Evolutionary conservation across 1,140 invertebrate species (phyloP).

Genomic region (Drosophila pachea): DNA sequence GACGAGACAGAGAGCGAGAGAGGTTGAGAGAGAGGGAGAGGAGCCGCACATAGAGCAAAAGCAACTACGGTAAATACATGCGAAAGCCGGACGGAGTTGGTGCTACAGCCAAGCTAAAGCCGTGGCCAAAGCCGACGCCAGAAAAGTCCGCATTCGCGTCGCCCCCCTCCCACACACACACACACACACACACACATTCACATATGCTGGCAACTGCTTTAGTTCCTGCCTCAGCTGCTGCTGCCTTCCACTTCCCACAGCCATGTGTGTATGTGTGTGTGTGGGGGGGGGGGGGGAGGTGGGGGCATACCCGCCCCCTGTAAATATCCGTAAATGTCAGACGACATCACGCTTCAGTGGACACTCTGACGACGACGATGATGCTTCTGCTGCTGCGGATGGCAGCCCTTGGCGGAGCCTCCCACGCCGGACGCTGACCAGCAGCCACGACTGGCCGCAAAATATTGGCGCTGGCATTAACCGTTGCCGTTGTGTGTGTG

Average conservation of each 20-base stretch:
- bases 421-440: constrained; percentile 36
- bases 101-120: constrained; percentile 11
- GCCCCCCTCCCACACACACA: constrained; percentile 35
- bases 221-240: not conserved
- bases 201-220: not conserved
- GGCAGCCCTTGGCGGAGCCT: constrained; percentile 56
- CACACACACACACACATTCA: not conserved
- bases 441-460: constrained; percentile 42
- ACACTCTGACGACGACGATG: constrained; percentile 42
- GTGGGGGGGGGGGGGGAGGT: no score
- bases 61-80: constrained; percentile 60
- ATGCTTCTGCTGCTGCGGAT: constrained; percentile 9
- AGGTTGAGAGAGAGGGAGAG: constrained; percentile 11
- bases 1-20: not conserved
- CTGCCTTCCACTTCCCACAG: constrained; percentile 22
- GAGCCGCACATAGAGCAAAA: constrained; percentile 43
- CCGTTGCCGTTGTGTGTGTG: not conserved
- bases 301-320: not conserved
- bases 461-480: constrained; percentile 72
- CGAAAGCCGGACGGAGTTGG: constrained; percentile 3
- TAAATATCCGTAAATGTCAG: constrained; percentile 73
- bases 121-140: constrained; percentile 39
- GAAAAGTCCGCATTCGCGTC: constrained; percentile 59
- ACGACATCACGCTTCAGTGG: constrained; percentile 77
- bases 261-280: constrained; percentile 17